These are phyloP conservation scores for Caenorhabditis macrosperma DNA, from an alignment of 2,888 invertebrate species.

Conservation along the genomic window DNA sequence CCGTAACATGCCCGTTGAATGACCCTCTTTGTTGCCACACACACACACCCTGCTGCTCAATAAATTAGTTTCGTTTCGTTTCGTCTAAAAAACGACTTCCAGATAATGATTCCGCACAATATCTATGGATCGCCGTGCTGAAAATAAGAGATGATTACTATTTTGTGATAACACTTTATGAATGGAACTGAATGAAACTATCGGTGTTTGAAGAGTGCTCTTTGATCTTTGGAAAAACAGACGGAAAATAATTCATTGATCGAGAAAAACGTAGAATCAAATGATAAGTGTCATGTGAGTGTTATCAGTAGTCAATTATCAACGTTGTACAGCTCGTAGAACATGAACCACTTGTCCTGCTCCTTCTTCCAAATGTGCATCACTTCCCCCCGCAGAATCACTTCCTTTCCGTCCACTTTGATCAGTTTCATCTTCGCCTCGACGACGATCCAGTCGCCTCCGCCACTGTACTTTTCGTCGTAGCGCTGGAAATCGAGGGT, in stretches of 20 bases:
- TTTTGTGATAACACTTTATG: no score
- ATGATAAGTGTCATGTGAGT: slow-evolving; percentile 33
- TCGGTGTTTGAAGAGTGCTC: background rate
- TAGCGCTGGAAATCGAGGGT: slow-evolving; percentile 41
- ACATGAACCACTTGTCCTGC: slow-evolving; percentile 48
- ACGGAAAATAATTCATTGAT: background rate
- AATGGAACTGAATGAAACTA: background rate
- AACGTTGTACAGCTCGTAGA: slow-evolving; percentile 54
- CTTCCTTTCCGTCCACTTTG: slow-evolving; percentile 33
- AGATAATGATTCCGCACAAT: slow-evolving; percentile 53
- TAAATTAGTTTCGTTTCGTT: slow-evolving; percentile 26
- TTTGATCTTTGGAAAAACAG: background rate
- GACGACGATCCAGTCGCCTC: slow-evolving; percentile 51
- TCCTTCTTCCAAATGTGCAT: slow-evolving; percentile 56
- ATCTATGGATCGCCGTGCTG: slow-evolving; percentile 60
- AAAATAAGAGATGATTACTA: background rate
- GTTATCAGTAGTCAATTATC: slow-evolving; percentile 12
- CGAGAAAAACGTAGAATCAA: slow-evolving; percentile 4
- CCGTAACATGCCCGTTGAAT: slow-evolving; percentile 43
- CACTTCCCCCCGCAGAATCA: slow-evolving; percentile 47
- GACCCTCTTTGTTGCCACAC: slow-evolving; percentile 11
- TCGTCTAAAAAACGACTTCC: slow-evolving; percentile 20
- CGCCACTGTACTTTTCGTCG: slow-evolving; percentile 58
- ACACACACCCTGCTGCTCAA: slow-evolving; percentile 15
- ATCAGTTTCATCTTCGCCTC: slow-evolving; percentile 47